Percentiles rank a stretch among this genome's conserved stretches.
Conservation (phyloP, 2,888 invertebrate genomes). For the Hypselothyrea guttata region DNA sequence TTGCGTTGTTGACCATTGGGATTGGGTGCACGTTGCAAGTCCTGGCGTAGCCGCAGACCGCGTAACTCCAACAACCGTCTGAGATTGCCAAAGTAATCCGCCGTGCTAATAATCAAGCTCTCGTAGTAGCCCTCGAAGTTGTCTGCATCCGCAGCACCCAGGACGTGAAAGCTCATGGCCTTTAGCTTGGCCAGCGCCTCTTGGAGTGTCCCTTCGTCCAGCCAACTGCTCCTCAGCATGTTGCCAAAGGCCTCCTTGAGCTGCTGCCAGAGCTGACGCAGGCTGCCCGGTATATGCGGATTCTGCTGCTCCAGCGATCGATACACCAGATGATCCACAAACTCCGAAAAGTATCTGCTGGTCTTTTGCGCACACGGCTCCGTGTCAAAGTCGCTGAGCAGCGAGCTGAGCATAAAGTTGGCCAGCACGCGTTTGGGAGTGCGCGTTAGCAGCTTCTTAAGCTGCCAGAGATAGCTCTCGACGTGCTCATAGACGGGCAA, state of each 20-base stretch:
- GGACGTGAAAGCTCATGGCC: constrained; percentile 67
- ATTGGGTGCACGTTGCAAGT: constrained; percentile 50
- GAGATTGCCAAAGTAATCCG: constrained; percentile 72
- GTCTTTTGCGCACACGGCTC: constrained; percentile 61
- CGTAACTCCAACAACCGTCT: constrained; percentile 56
- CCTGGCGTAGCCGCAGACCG: constrained; percentile 52
- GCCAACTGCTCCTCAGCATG: constrained; percentile 58
- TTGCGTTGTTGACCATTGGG: constrained; percentile 41
- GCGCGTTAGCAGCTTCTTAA: constrained; percentile 58
- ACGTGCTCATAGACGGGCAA: constrained; percentile 75
- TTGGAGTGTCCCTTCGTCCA: constrained; percentile 54
- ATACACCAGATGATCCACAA: constrained; percentile 74
- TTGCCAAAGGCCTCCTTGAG: constrained; percentile 64
- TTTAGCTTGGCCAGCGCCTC: constrained; percentile 68
- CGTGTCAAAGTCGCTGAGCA: constrained; percentile 66
- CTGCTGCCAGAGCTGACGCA: constrained; percentile 67
- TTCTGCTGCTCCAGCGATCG: constrained; percentile 51
- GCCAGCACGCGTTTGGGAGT: constrained; percentile 71
- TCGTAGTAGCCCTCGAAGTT: constrained; percentile 65
- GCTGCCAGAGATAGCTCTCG: constrained; percentile 66
- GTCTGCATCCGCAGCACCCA: constrained; percentile 48
- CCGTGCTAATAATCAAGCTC: constrained; percentile 58
- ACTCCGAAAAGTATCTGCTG: constrained; percentile 63
- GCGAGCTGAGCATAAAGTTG: constrained; percentile 76
- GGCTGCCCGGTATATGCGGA: constrained; percentile 48